Evolutionary conservation across 2,888 invertebrate species (phyloP).

Genomic region (Anarsia innoxiella): DNA sequence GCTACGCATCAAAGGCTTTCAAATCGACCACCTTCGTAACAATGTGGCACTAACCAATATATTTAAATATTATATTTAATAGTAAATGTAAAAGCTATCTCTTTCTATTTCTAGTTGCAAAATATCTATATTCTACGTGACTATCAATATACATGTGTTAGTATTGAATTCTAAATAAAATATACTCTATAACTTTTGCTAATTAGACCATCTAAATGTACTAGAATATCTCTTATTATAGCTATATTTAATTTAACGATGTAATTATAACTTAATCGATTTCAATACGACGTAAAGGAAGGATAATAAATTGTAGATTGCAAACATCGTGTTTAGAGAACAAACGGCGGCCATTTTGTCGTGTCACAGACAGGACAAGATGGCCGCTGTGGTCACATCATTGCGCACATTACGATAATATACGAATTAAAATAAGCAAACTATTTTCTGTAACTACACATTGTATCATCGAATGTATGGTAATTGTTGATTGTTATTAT

Average conservation of each 20-base stretch:
- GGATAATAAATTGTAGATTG: not conserved
- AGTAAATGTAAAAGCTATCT: conserved; percentile 27
- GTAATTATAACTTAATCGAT: conserved; percentile 2
- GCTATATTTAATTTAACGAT: not conserved
- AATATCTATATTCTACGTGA: conserved; percentile 23
- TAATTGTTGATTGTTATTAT: conserved; percentile 68
- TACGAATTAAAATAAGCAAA: conserved; percentile 60
- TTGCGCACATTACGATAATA: conserved; percentile 52
- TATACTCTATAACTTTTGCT: conserved; percentile 10
- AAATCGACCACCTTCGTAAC: conserved; percentile 39
- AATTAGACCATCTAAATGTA: conserved; percentile 8
- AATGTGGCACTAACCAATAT: conserved; percentile 24
- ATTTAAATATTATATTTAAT: conserved; percentile 8
- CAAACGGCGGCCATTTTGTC: too few species aligned
- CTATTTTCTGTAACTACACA: conserved; percentile 45
- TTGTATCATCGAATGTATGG: conserved; percentile 63
- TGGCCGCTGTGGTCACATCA: not conserved
- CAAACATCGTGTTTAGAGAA: not conserved
- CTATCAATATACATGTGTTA: conserved; percentile 36
- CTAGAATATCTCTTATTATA: not conserved
- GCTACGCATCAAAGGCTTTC: conserved; percentile 33
- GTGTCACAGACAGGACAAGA: too few species aligned
- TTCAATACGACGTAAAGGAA: conserved; percentile 13
- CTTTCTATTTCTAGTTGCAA: conserved; percentile 18
- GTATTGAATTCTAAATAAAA: conserved; percentile 36